Evolutionary conservation across 2,113 vertebrate species (phyloP), one percentile per base, ranked within the genome.

Genomic region (Cardinalis cardinalis): DNA sequence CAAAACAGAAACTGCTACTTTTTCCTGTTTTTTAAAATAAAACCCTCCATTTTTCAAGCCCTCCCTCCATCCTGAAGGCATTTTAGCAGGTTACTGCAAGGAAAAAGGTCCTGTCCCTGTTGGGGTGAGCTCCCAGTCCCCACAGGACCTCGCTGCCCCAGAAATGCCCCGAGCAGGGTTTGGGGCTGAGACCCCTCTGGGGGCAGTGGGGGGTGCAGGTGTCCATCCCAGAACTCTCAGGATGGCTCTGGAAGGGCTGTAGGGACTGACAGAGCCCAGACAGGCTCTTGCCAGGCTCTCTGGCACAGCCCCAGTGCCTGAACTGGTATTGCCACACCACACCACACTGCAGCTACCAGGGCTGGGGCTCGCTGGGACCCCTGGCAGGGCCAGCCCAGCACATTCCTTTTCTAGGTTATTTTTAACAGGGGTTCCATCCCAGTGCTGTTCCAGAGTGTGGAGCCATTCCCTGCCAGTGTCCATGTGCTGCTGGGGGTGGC

Each of bases 1-100:
- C 88, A 88, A 63, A 96, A 71, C 56, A 95, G 80, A 90, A 91
- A 77, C 69, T 74, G 38, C n/a, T 16, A n/a, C 17, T 75, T 71
- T 59, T 76, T 20, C 28, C 38, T 66, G 18, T 11, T n/a, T n/a
- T n/a, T n/a, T n/a, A n/a, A n/a, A n/a, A 18, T 6, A 19, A 69
- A 61, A 5, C 9, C 14, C 21, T 49, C 38, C 0, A 7, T 31
- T 86, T 87, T 80, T 16, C 36, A 64, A 17, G 43, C 52, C 19
- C 23, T 73, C 31, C 12, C 23, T 75, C 53, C 1, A 1, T 15
- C 19, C 51, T 9, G 28, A 34, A 48, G 7, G 28, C 11, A 2
- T 68, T 48, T 87, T 4, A 38, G 28, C 44, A 52, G 16, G n/a
- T 32, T 74, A 16, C 48, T 7, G 4, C 52, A 43, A 70, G 46